phyloP scores from a whole-genome alignment of 2,797 vertebrate genomes.

The Spea hammondii region DNA sequence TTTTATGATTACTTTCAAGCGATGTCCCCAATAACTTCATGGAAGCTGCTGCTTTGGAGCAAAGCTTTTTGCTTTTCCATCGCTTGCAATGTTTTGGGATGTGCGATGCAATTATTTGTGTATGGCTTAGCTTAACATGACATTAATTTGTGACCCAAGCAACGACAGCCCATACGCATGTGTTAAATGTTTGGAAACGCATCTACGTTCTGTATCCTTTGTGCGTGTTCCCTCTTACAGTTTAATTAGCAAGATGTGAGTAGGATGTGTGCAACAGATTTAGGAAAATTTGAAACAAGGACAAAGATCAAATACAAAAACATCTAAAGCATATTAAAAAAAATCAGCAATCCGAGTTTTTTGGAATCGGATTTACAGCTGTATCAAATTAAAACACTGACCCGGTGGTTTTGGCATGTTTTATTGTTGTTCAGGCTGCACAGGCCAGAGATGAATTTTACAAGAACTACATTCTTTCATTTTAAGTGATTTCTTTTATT shows the following conservation, averaged over 20 bases:
- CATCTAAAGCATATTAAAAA: neutral
- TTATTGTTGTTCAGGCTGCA: neutral
- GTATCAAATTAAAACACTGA: slow-evolving; percentile 18
- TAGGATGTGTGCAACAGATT: too few species aligned
- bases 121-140: too few species aligned
- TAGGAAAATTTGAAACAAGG: neutral
- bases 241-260: neutral
- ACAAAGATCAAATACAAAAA: neutral
- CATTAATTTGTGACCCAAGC: too few species aligned
- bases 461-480: neutral
- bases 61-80: too few species aligned
- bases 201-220: neutral
- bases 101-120: too few species aligned
- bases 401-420: slow-evolving; percentile 11
- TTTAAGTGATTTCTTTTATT: neutral
- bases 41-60: too few species aligned
- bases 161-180: too few species aligned
- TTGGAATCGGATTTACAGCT: neutral
- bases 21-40: too few species aligned
- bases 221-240: neutral
- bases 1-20: too few species aligned
- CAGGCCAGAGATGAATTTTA: slow-evolving; percentile 3
- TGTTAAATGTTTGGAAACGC: too few species aligned
- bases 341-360: neutral
- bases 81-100: too few species aligned